phyloP scores from a whole-genome alignment of 2,888 invertebrate genomes.

The Callyntrura guangdongensis region DNA sequence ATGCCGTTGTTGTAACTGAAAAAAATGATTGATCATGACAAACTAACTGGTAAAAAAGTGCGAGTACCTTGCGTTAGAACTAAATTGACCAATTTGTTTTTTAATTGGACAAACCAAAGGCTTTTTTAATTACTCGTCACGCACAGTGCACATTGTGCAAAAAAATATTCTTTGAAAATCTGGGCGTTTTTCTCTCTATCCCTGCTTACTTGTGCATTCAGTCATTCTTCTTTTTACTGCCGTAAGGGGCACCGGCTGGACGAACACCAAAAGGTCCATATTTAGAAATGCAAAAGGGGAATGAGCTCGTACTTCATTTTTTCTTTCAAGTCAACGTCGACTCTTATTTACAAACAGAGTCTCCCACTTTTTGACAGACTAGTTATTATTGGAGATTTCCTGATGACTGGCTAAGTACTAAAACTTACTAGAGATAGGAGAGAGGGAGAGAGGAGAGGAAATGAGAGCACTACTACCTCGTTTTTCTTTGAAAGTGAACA shows the following conservation, averaged over 20 bases:
- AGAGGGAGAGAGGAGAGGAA: background rate
- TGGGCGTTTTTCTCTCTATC: background rate
- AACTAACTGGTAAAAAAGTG: background rate
- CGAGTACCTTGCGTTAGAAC: background rate
- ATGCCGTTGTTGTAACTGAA: background rate
- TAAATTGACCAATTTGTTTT: background rate
- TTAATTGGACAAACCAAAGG: background rate
- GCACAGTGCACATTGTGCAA: too few relatives aligned
- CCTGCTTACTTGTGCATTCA: background rate
- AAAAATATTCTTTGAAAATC: background rate
- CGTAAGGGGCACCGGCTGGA: background rate
- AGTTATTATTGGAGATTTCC: background rate
- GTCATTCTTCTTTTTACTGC: background rate
- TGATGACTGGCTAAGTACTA: background rate
- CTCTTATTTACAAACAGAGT: background rate
- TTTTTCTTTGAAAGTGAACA: background rate
- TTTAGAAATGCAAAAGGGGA: background rate
- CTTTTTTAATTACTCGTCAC: background rate
- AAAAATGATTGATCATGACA: constrained; percentile 40
- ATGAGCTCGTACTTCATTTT: constrained; percentile 23
- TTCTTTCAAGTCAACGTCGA: background rate
- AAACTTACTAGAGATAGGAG: too few relatives aligned
- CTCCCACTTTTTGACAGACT: constrained; percentile 3
- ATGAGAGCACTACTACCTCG: background rate
- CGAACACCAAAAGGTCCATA: constrained; percentile 10